phyloP scores from a whole-genome alignment of 2,113 vertebrate species.

The Sceloporus undulatus region DNA sequence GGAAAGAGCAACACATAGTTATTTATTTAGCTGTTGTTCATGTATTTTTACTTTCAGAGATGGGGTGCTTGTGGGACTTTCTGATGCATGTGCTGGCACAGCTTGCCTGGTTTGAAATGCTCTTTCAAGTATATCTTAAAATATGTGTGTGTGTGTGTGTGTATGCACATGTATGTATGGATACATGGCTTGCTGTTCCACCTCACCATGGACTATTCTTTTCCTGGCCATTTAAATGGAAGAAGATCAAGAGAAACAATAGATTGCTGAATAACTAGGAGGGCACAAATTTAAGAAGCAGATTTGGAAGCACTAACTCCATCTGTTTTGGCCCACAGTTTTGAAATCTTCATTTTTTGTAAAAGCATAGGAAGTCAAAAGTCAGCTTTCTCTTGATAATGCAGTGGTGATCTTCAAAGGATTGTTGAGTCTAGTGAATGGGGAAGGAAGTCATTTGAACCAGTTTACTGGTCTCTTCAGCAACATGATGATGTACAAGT shows the following conservation, averaged over 20 bases:
- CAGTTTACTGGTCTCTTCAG: too few species aligned
- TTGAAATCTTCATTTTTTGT: not conserved
- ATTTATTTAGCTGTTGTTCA: too few species aligned
- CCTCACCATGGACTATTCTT: not conserved
- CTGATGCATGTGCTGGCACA: not conserved
- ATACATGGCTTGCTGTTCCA: too few species aligned
- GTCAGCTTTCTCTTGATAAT: not conserved
- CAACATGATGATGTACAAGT: too few species aligned
- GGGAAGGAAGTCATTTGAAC: not conserved
- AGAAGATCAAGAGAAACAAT: not conserved
- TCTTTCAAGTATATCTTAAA: too few species aligned
- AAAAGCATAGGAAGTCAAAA: not conserved
- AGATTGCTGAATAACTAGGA: not conserved
- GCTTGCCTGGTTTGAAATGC: not conserved
- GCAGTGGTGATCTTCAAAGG: not conserved
- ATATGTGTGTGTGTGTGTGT: not conserved
- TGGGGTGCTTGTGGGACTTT: not conserved
- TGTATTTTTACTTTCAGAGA: not conserved
- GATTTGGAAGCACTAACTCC: not conserved
- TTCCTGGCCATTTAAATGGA: not conserved
- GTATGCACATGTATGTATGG: too few species aligned
- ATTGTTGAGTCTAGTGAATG: too few species aligned
- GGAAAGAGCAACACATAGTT: too few species aligned
- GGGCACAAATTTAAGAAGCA: too few species aligned
- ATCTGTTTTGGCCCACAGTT: not conserved